Conservation (phyloP, 64 coral and sea anemone species). For the Acropora yongei region DNA sequence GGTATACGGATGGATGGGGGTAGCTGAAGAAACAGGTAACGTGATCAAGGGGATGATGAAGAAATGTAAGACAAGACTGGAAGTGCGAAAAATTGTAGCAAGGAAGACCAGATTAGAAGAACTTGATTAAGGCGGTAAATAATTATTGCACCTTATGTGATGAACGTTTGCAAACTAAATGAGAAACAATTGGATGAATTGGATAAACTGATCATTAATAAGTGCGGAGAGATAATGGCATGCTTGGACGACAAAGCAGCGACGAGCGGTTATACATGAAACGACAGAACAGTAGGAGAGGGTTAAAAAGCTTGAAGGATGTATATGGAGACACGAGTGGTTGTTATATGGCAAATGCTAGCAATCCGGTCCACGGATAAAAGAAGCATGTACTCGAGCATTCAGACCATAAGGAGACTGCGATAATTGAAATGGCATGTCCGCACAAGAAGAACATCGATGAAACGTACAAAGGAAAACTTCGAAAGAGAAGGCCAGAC, state of each 20-base stretch:
- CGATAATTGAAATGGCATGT: too few species aligned
- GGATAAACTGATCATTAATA: too few species aligned
- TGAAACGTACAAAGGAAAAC: too few species aligned
- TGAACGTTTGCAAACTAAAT: too few species aligned
- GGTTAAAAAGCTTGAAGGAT: constrained; percentile 18
- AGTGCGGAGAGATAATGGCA: too few species aligned
- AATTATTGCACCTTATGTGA: too few species aligned
- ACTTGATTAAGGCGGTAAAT: background rate
- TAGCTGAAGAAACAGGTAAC: constrained; percentile 5
- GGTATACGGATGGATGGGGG: constrained; percentile 37
- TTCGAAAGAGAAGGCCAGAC: too few species aligned
- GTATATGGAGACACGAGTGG: constrained; percentile 45
- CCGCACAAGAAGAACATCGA: too few species aligned
- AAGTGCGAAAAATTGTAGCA: background rate
- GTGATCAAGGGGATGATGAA: constrained; percentile 7
- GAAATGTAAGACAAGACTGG: constrained; percentile 47
- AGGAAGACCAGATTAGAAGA: background rate
- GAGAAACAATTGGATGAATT: too few species aligned
- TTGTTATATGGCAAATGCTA: constrained; percentile 29
- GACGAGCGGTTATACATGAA: constrained; percentile 55
- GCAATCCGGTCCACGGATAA: constrained; percentile 18
- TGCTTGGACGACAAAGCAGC: background rate
- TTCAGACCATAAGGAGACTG: too few species aligned
- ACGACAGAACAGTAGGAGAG: constrained; percentile 47
- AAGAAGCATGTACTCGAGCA: too few species aligned